These are phyloP conservation scores for Drosophila diplacantha DNA, from an alignment of 2,888 invertebrate genomes.

Conservation along the genomic window DNA sequence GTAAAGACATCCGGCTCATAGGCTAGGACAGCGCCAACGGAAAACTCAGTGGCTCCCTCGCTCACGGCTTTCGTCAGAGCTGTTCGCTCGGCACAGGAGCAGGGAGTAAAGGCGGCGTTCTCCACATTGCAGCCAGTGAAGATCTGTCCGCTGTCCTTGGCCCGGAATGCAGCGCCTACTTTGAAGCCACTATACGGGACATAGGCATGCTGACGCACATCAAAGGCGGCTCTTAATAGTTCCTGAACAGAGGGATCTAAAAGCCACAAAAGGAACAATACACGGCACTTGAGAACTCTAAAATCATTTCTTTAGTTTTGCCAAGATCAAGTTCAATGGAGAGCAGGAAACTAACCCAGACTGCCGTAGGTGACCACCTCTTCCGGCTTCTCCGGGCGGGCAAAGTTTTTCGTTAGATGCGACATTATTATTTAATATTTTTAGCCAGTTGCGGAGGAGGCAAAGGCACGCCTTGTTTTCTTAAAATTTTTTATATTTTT, in stretches of 20 bases:
- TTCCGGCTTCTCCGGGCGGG: slow-evolving; percentile 52
- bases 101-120: slow-evolving; percentile 86
- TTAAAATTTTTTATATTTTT: slow-evolving; percentile 24
- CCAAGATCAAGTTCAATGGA: neutral
- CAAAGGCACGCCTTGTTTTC: slow-evolving; percentile 17
- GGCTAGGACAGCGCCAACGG: slow-evolving; percentile 85
- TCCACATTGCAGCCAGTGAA: slow-evolving; percentile 94
- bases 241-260: slow-evolving; percentile 71
- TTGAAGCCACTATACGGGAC: slow-evolving; percentile 92
- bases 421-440: slow-evolving; percentile 46
- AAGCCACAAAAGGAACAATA: slow-evolving; percentile 2
- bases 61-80: slow-evolving; percentile 91
- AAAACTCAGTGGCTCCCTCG: slow-evolving; percentile 86
- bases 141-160: slow-evolving; percentile 81
- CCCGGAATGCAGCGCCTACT: slow-evolving; percentile 90
- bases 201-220: slow-evolving; percentile 84
- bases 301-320: neutral
- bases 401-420: slow-evolving; percentile 54
- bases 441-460: slow-evolving; percentile 7
- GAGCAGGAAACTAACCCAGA: slow-evolving; percentile 56
- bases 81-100: slow-evolving; percentile 92
- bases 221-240: slow-evolving; percentile 81
- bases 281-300: slow-evolving; percentile 6
- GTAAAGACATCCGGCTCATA: slow-evolving; percentile 82
- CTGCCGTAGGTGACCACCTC: slow-evolving; percentile 53